These are phyloP conservation scores for Patella ulyssiponensis DNA, from an alignment of 2,888 invertebrate species.

Conservation along the genomic window DNA sequence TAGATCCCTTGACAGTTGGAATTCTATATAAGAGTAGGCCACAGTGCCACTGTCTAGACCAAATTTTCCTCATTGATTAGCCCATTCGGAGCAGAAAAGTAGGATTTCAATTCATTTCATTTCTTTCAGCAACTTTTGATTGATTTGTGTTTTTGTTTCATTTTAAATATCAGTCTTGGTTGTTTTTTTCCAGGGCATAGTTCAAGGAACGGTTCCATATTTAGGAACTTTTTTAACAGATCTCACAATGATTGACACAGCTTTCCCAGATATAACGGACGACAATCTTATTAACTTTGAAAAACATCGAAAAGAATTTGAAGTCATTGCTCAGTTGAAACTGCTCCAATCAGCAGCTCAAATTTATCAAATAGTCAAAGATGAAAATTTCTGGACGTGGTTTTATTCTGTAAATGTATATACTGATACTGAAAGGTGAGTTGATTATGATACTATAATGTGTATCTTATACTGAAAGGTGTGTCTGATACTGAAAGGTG, in stretches of 20 bases:
- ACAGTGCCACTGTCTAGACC: no score
- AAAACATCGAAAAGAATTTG: slow-evolving; percentile 97
- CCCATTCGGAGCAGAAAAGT: no score
- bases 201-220: slow-evolving; percentile 92
- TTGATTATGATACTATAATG: neutral
- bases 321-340: slow-evolving; percentile 96
- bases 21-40: no score
- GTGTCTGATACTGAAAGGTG: neutral
- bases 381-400: slow-evolving; percentile 94
- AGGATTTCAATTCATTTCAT: no score
- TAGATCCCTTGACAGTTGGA: no score
- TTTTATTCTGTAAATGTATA: slow-evolving; percentile 92
- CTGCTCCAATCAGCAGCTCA: slow-evolving; percentile 96
- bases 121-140: no score
- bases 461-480: neutral
- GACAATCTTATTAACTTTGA: slow-evolving; percentile 95
- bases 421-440: slow-evolving; percentile 91
- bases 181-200: slow-evolving; percentile 53
- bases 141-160: no score
- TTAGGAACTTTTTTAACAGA: slow-evolving; percentile 98
- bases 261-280: slow-evolving; percentile 74
- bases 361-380: slow-evolving; percentile 89
- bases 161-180: neutral
- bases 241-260: slow-evolving; percentile 98
- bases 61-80: no score